Evolutionary conservation across 2,113 vertebrate genomes (phyloP), one percentile per base, ranked within the genome.

Genomic region (Bufo gargarizans): DNA sequence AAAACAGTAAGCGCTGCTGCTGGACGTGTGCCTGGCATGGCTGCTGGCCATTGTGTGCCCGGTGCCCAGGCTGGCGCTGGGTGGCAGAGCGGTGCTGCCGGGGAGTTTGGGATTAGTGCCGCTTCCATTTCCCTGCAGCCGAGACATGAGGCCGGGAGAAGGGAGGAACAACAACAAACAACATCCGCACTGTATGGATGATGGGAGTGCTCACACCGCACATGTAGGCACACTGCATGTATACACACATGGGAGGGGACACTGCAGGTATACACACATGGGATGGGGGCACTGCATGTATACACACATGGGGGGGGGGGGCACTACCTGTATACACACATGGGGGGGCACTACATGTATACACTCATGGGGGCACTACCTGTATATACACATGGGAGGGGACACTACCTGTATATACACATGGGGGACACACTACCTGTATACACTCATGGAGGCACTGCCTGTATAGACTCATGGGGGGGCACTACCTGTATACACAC

Each of bases 1-100:
- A 96, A 96, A 90, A 96, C 93, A 82, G 95, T 96, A 91, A 95
- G 94, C 94, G 47, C 74, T 43, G 10, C 16, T 43, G 11, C 61
- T 50, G 10, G 17, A 19, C n/a, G 6, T 61, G 43, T n/a, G 33
- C 0, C 49, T 50, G 13, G 67, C 50, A 58, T 17, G 20, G n/a
- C 55, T 4, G 69, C n/a, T 76, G 55, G 22, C 53, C 76, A 65
- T 3, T 17, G 56, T 61, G n/a, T 63, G 74, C 74, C 58, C 11
- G 65, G 59, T 67, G 82, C 33, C 81, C 55, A 63, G 6, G 16
- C 47, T 76, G 22, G 4, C 53, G 56, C 5, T 45, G 61, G 2
- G 3, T 61, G 59, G 16, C 3, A 14, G 59, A 13, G 14, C 59
- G 63, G 17, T 19, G 6, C 19, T 56, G 82, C 45, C n/a, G 7